Base-by-base conservation (phyloP, 2,113 vertebrate genomes). In the Anser brachyrhynchus region DNA sequence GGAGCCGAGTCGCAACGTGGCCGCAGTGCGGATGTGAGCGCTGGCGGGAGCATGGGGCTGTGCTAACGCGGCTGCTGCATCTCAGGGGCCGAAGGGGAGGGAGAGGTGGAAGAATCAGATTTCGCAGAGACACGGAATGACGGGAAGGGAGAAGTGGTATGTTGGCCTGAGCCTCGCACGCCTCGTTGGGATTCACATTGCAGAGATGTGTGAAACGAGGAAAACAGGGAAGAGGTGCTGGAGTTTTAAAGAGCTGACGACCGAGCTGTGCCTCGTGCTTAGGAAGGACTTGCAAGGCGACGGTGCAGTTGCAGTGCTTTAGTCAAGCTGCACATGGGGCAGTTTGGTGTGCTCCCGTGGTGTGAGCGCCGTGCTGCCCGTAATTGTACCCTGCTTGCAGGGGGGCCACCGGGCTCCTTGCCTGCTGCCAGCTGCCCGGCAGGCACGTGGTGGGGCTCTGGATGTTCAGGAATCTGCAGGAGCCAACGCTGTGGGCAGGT, bases 261-360 rank as follows among this genome's bases (percentile, higher is more conserved):
- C 3, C 0, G 0, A 23, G 20, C 35, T 4, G 0, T 1, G 0
- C 1, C 37, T 43, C 1, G 11, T 0, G 3, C 33, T 67, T 1
- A 9, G 67, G 70, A 54, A 16, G 25, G 69, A 4, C 28, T 10
- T 62, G 22, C 52, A 19, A 64, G 52, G 3, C 26, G 1, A 1
- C 3, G 2, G 18, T 9, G 39, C 8, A 1, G 2, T 33, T n/a
- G 51, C 39, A 3, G 22, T 3, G 29, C 6, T 80, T 28, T 41
- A 31, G 25, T 46, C 22, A 2, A 0, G 3, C 41, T 41, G n/a
- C 44, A 0, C 12, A 19, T 14, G 52, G 26, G 3, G 21, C 25
- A 6, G 37, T 9, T 58, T 2, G 4, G 1, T 35, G 90, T 17
- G 29, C 35, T 51, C 13, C 54, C n/a, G 33, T 46, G 23, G 2